Conservation (phyloP, 2,113 vertebrate species). For the Cebus imitator region DNA sequence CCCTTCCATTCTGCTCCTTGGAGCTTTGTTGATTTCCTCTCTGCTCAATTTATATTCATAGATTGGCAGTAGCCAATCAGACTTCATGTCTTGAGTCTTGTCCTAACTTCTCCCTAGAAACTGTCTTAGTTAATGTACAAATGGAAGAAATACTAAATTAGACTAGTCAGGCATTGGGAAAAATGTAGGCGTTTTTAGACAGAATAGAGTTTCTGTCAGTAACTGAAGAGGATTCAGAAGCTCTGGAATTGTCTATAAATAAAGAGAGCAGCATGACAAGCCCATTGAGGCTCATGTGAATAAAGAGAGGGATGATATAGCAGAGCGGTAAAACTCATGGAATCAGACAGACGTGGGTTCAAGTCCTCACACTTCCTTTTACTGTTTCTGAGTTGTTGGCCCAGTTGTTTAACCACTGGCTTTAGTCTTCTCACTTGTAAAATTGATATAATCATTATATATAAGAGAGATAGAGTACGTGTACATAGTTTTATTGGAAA, state of each 20-base stretch:
- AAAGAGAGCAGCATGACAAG: not conserved
- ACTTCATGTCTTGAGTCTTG: not conserved
- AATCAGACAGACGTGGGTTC: not conserved
- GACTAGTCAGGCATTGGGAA: not conserved
- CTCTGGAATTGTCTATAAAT: not conserved
- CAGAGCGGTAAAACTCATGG: not conserved
- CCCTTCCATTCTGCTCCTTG: not conserved
- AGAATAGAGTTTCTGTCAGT: not conserved
- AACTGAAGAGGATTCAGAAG: not conserved
- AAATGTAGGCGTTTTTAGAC: slow-evolving; percentile 13
- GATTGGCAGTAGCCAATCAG: not conserved
- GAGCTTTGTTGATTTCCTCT: not conserved
- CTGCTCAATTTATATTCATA: not conserved
- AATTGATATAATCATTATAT: not conserved
- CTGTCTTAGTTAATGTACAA: not conserved
- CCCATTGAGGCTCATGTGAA: not conserved
- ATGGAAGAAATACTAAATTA: not conserved
- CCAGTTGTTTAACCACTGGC: not conserved
- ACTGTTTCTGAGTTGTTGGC: not conserved
- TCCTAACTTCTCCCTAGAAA: not conserved
- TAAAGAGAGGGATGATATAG: not conserved
- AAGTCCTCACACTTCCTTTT: not conserved
- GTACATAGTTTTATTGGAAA: not conserved
- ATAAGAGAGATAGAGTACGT: too few species aligned
- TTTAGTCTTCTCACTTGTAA: not conserved